Evolutionary conservation across 2,113 vertebrate species (phyloP).

Genomic region (Athene noctua): DNA sequence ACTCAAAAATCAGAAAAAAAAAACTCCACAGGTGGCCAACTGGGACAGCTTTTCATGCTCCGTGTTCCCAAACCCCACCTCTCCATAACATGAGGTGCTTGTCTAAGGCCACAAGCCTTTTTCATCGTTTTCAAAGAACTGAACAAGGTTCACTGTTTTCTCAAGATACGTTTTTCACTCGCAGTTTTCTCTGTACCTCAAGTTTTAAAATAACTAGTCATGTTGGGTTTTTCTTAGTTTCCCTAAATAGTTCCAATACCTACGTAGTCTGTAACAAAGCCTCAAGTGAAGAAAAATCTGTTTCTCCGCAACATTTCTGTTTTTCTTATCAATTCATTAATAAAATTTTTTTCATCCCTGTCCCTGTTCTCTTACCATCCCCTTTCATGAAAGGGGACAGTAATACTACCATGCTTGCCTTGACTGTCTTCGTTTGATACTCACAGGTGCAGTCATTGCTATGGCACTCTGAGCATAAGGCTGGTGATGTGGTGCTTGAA

Average conservation of each 20-base stretch:
- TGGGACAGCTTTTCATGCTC: rapidly evolving
- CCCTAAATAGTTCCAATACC: background rate
- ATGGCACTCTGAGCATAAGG: constrained; percentile 69
- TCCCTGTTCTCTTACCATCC: background rate
- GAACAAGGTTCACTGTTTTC: background rate
- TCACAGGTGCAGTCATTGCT: constrained; percentile 73
- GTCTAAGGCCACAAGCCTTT: background rate
- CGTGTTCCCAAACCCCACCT: rapidly evolving
- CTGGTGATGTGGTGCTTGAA: constrained; percentile 71
- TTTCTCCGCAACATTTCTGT: background rate
- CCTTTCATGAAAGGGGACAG: background rate
- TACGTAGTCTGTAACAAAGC: background rate
- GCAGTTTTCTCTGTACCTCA: background rate
- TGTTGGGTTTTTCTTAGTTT: background rate
- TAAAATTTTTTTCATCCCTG: background rate
- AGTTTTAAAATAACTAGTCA: background rate
- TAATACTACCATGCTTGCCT: constrained; percentile 32
- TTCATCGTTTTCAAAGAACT: rapidly evolving
- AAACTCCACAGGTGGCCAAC: background rate
- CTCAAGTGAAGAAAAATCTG: background rate
- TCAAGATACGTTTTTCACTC: background rate
- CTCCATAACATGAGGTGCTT: background rate
- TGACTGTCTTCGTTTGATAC: constrained; percentile 62
- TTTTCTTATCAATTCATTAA: background rate
- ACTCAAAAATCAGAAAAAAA: background rate